Base-by-base conservation (phyloP, 2,888 invertebrate genomes). In the Teleiodes luculella region DNA sequence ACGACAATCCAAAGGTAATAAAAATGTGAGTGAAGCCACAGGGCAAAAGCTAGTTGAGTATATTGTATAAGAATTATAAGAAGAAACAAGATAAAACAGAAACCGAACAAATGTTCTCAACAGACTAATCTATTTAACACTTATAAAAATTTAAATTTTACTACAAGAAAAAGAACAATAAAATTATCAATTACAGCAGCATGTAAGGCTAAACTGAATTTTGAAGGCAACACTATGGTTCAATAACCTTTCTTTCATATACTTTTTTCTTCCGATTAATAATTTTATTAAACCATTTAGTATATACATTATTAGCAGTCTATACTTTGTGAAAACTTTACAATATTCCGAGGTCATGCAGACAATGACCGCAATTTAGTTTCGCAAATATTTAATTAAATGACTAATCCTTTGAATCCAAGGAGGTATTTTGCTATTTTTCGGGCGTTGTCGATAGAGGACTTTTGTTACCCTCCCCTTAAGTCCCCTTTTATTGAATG, bases 361-460 rank as follows among this genome's bases (percentile, higher is more conserved):
- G 63, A 66, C 64, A 67, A 66, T 67, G 62, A 66, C 63, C 61
- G 64, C 57, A 65, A 55, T 53, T 53, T 53, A 58, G 58, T 59
- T 63, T 62, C 51, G 61, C 74, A 71, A 77, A 74, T 75, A 77
- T 73, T 72, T 24, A 67, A 72, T 74, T 65, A 72, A 73, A 64
- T 73, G 68, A 76, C 62, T 72, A 74, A 74, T 58, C 62, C 53
- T 53, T 56, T 57, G 48, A 46, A 60, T 61, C 59, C 58, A 53
- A 58, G 55, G 51, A 57, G 60, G 47, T 18, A 45, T 52, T 49
- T 48, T 43, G 3, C 33, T 16, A 4, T 13, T 36, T 43, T 43
- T 39, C n/a, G 50, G 20, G 24, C 43, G 28, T 24, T 28, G 11
- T 13, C 43, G n/a, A 1, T 13, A 6, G 7, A 14, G 8, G 3